Percentiles rank a stretch among this genome's conserved stretches.
phyloP scores from a whole-genome alignment of 2,113 vertebrate species.

The Centropus unirufus region DNA sequence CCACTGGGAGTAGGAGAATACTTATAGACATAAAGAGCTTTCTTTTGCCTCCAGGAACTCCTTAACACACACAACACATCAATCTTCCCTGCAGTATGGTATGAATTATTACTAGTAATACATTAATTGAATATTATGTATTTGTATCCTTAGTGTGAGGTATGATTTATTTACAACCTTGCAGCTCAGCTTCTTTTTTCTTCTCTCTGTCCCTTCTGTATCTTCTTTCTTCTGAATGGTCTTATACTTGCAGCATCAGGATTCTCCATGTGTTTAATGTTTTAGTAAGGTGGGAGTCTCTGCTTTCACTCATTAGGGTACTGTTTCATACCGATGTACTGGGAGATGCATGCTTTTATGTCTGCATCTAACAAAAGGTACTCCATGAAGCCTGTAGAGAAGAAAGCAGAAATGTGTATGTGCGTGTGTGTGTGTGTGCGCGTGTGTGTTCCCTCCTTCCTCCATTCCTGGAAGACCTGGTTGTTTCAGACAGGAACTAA shows the following conservation, averaged over 20 bases:
- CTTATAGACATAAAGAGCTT: background rate
- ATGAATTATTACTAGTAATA: constrained; percentile 13
- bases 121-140: background rate
- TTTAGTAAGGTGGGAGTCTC: constrained; percentile 51
- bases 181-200: background rate
- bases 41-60: background rate
- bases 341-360: constrained; percentile 1
- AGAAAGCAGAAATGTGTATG: background rate
- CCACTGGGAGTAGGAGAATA: background rate
- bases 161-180: constrained; percentile 37
- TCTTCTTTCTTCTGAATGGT: constrained; percentile 24
- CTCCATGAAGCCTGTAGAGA: background rate
- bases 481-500: constrained; percentile 1
- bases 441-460: background rate
- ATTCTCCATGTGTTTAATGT: constrained; percentile 50
- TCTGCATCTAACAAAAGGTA: background rate
- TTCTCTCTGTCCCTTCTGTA: background rate
- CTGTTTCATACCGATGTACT: constrained; percentile 22
- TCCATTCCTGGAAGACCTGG: background rate
- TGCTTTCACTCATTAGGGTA: constrained; percentile 33
- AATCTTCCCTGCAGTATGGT: background rate
- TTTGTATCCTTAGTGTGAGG: background rate
- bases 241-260: background rate
- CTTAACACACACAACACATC: background rate
- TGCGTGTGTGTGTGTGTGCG: background rate